Evolutionary conservation across 2,113 vertebrate species (phyloP).

Genomic region (Beaufortia kweichowensis): DNA sequence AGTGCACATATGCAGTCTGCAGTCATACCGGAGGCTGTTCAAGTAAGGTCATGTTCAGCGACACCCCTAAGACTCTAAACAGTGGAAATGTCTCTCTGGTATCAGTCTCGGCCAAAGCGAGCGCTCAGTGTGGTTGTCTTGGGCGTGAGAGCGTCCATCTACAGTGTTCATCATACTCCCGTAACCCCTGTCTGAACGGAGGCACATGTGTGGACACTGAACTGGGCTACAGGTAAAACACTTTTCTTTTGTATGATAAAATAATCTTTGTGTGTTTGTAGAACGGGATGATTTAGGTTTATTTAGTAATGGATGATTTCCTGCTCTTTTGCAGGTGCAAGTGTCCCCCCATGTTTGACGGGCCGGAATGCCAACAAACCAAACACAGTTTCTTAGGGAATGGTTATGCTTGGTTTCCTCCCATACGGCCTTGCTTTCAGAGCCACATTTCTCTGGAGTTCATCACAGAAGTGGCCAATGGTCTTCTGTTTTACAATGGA

Average conservation of each 20-base stretch:
- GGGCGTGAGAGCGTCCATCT: constrained; percentile 73
- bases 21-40: constrained; percentile 74
- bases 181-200: constrained; percentile 82
- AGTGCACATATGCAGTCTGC: constrained; percentile 78
- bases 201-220: constrained; percentile 81
- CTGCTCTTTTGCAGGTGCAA: constrained; percentile 72
- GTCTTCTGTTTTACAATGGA: constrained; percentile 83
- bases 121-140: constrained; percentile 76
- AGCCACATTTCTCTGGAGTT: constrained; percentile 85
- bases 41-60: constrained; percentile 70
- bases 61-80: constrained; percentile 71
- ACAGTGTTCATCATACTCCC: constrained; percentile 78
- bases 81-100: constrained; percentile 74
- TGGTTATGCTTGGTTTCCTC: constrained; percentile 87
- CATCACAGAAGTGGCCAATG: constrained; percentile 77
- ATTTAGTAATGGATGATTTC: background rate
- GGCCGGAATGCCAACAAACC: constrained; percentile 87
- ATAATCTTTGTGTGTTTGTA: background rate
- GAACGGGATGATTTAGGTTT: no score
- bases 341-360: constrained; percentile 80
- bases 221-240: constrained; percentile 80
- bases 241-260: background rate
- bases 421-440: constrained; percentile 82
- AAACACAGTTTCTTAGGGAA: constrained; percentile 80
- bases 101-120: constrained; percentile 72